Evolutionary conservation across 2,888 invertebrate species (phyloP), one percentile per base, ranked within the genome.

Genomic region (Lymantria monacha): DNA sequence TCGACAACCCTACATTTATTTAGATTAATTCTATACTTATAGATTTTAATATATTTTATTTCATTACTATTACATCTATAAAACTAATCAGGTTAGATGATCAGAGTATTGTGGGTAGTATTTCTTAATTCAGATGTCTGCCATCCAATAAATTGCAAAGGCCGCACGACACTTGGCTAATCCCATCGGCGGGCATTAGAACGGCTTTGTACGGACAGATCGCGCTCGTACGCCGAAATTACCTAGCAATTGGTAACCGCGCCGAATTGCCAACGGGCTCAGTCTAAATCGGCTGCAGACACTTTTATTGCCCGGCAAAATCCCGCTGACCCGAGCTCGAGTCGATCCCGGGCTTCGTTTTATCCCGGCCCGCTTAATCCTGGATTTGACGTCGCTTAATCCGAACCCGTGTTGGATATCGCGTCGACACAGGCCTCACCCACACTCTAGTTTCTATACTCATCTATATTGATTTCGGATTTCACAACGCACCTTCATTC

Each of bases 381-480:
- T 74, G 88, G 91, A 91, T 91, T 91, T 88, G 87, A 87, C 91
- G 92, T 91, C 87, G 87, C 90, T 92, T 93, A 93, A 93, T 93
- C 93, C 92, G 90, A 79, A 92, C 93, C 93, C 93, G 92, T 92
- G 93, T 93, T 91, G 92, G 92, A 91, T 92, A 92, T 93, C 93
- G 92, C 93, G 92, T 87, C 89, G 87, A 85, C 90, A 89, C 90
- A 89, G 85, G 81, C 82, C 79, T 80, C 82, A 73, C 74, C 79
- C 82, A 77, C 79, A 77, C 85, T 81, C 79, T 73, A 76, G 80
- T 78, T 72, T 72, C 75, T 79, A 76, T 74, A 69, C 70, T 70
- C 70, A 65, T 61, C 66, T 83, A 76, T 87, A 89, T 86, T 82
- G 87, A 88, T 86, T 87, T 81, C 69, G 76, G 76, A 81, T 83